Base-by-base conservation (phyloP, 2,113 vertebrate species). In the Paracanthobrama guichenoti region DNA sequence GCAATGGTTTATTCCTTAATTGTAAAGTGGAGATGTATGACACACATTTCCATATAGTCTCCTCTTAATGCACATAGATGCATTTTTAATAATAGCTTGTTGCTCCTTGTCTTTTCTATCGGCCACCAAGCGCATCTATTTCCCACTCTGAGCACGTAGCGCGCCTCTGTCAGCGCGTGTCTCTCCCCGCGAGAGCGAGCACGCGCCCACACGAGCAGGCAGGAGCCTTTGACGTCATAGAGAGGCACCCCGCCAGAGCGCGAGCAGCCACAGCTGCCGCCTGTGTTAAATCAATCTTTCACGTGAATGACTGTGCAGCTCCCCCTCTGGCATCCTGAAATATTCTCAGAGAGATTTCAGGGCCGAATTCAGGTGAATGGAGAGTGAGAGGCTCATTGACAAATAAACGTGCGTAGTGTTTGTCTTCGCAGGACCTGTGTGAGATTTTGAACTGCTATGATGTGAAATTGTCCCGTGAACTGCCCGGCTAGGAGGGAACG, bases 61-160 rank as follows among this genome's bases (percentile, higher is more conserved):
- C 7, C 24, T 44, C 22, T 11, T 39, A 24, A 50, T 39, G 10
- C 35, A 67, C 60, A 50, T 81, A 69, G n/a, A 81, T 55, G 24
- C 6, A 69, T 75, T 60, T 78, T 26, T 16, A 44, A 31, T 75
- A 18, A 31, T 14, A 5, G 26, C 14, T 53, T 31, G 26, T 16
- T 75, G 9, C 14, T 28, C 48, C 39, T 14, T 77, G 39, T 50
- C 16, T 28, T 60, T 66, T 28, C 60, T 24, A 26, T 4, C 14
- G 39, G 46, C 75, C 31, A 39, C 75, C 75, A 42, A 60, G 35
- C 64, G 31, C 75, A 53, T 72, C 82, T 87, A 69, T 73, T 87
- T 64, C 31, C 31, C 69, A 87, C 86, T 79, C 86, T 14, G 82
- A 57, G 67, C 86, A 87, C 86, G 86, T 87, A 87, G 22, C 46